Evolutionary conservation across 35 echinoderm and acorn worm species (phyloP), one percentile per base, ranked within the genome.

Genomic region (Lytechinus pictus): DNA sequence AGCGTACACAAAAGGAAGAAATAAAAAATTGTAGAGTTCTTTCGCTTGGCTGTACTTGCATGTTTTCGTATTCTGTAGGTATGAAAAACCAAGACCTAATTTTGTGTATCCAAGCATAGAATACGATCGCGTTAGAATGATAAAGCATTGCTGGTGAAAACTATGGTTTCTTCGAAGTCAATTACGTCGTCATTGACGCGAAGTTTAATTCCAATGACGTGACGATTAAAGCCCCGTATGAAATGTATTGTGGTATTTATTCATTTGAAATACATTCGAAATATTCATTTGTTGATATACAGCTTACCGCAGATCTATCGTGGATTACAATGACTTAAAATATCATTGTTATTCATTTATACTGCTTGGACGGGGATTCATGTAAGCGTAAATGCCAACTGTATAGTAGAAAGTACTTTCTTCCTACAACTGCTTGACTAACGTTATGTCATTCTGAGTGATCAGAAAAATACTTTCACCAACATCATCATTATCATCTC

Each of bases 21-120:
- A 90, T 44, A 90, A 90, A 33, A 21, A 8, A 54, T 16, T 90
- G 33, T 90, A 44, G 27, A 9, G 88, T 54, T 52, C 88, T 90
- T 24, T 79, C 66, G 66, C 66, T 24, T n/a, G 19, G 21, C 19
- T 79, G 66, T 79, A n/a, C 66, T 24, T 79, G 88, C 88, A 52
- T 54, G 29, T 44, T 90, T 33, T 53, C n/a, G 33, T 3, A 14
- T 8, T 90, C 88, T 52, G 7, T n/a, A 8, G 52, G 5, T 44
- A 4, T 90, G 52, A 52, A 90, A 90, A 52, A 44, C 28, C 29
- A 90, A 90, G 88, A 90, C 88, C 88, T 90, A 90, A 90, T 90
- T 90, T 90, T 90, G 88, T 90, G 88, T 90, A 51, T 54, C 52
- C 88, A 90, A 90, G 88, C 88, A 27, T 6, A 90, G 88, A 52